Percentiles rank a stretch among this genome's conserved stretches.
Conservation (phyloP, 2,113 vertebrate species). For the Rattus rattus region DNA sequence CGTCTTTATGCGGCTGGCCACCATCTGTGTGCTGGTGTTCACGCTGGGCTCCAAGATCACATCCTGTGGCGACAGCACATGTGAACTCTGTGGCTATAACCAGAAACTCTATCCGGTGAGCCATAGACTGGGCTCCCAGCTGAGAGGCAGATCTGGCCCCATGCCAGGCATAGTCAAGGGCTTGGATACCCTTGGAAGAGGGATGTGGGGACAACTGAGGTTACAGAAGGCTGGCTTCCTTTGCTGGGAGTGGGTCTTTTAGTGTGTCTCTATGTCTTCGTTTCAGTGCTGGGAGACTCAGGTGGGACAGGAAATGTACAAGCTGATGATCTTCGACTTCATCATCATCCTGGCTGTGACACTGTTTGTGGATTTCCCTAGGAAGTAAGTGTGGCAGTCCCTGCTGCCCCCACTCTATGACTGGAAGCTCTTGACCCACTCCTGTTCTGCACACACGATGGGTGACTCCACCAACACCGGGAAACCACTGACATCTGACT, state of each 20-base stretch:
- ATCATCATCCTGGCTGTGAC: conserved; percentile 92
- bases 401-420: fast-evolving
- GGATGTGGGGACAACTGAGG: background rate
- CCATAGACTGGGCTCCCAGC: background rate
- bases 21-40: conserved; percentile 93
- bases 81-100: conserved; percentile 94
- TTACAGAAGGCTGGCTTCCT: background rate
- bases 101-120: conserved; percentile 92
- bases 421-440: background rate
- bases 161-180: background rate
- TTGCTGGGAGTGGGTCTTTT: background rate
- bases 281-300: conserved; percentile 97
- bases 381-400: conserved; percentile 90
- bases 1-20: conserved; percentile 96
- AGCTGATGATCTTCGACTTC: conserved; percentile 97
- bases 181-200: background rate
- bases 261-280: conserved; percentile 19
- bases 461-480: background rate
- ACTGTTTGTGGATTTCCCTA: conserved; percentile 94
- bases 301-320: conserved; percentile 99
- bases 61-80: conserved; percentile 81
- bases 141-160: background rate
- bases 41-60: conserved; percentile 95
- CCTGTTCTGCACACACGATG: background rate
- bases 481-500: background rate